Percentiles rank a stretch among this genome's conserved stretches.
Conservation (phyloP, 2,797 vertebrate genomes). For the Sylvia borin region DNA sequence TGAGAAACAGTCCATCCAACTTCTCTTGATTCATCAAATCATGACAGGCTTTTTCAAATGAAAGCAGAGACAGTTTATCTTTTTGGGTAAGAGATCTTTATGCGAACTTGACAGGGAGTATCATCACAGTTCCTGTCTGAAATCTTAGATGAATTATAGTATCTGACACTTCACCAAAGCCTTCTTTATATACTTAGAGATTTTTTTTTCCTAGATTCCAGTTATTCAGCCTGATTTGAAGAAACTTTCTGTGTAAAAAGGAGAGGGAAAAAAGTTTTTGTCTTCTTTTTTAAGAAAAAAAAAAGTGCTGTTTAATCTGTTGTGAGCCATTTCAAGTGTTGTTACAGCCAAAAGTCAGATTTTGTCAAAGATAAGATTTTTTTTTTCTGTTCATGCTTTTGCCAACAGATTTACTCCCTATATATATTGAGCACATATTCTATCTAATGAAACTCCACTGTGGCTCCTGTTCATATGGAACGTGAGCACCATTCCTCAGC, state of each 20-base stretch:
- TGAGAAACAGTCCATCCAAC: background rate
- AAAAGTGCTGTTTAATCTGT: background rate
- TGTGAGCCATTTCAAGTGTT: background rate
- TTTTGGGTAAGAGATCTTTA: background rate
- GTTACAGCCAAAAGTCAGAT: background rate
- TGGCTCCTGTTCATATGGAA: background rate
- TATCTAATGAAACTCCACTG: background rate
- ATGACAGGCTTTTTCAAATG: background rate
- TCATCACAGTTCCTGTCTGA: background rate
- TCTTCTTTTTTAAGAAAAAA: background rate
- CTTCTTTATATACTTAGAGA: background rate
- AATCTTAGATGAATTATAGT: background rate
- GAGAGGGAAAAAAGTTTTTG: background rate
- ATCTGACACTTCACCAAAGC: background rate
- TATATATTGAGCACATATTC: background rate
- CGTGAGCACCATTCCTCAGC: background rate
- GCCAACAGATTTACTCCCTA: background rate
- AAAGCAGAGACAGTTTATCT: background rate
- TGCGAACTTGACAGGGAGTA: background rate
- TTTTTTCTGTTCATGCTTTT: background rate
- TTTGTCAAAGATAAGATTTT: background rate
- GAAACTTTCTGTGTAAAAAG: background rate
- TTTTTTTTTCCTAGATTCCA: background rate
- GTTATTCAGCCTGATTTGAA: background rate
- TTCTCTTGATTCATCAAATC: conserved; percentile 2